phyloP scores from a whole-genome alignment of 2,888 invertebrate genomes.

The Parnassius glacialis region DNA sequence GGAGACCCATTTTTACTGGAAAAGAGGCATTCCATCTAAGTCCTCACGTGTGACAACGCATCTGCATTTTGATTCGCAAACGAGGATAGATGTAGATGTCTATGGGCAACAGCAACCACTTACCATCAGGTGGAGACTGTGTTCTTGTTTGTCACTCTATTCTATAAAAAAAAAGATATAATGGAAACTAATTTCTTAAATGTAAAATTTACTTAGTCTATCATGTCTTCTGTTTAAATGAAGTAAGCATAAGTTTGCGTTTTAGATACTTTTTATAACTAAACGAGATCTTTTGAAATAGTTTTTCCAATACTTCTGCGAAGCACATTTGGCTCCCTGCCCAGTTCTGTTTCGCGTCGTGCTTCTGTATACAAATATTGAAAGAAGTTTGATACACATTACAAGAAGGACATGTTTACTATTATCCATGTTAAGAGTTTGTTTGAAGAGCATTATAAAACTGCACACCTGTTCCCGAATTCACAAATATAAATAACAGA shows the following conservation, averaged over 20 bases:
- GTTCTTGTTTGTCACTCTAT: too few species aligned
- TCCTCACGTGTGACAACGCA: too few species aligned
- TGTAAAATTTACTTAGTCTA: background rate
- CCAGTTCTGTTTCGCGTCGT: slow-evolving; percentile 7
- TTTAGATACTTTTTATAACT: too few species aligned
- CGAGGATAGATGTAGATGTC: too few species aligned
- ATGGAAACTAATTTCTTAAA: background rate
- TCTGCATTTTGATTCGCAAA: too few species aligned
- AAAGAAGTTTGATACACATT: slow-evolving; percentile 23
- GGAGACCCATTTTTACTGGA: too few species aligned
- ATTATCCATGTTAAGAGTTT: slow-evolving; percentile 8
- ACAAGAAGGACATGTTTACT: slow-evolving; percentile 19
- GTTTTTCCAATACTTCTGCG: slow-evolving; percentile 5
- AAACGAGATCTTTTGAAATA: slow-evolving; percentile 10
- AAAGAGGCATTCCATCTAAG: too few species aligned
- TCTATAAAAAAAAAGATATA: too few species aligned
- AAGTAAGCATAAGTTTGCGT: too few species aligned
- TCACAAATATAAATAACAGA: slow-evolving; percentile 8
- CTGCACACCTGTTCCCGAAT: slow-evolving; percentile 18
- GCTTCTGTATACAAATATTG: slow-evolving; percentile 27
- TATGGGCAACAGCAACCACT: too few species aligned
- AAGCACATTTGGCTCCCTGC: slow-evolving; percentile 16
- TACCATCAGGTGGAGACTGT: too few species aligned
- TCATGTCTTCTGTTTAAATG: too few species aligned
- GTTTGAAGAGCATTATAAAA: slow-evolving; percentile 16